Evolutionary conservation across 2,113 vertebrate species (phyloP).

Genomic region (human): DNA sequence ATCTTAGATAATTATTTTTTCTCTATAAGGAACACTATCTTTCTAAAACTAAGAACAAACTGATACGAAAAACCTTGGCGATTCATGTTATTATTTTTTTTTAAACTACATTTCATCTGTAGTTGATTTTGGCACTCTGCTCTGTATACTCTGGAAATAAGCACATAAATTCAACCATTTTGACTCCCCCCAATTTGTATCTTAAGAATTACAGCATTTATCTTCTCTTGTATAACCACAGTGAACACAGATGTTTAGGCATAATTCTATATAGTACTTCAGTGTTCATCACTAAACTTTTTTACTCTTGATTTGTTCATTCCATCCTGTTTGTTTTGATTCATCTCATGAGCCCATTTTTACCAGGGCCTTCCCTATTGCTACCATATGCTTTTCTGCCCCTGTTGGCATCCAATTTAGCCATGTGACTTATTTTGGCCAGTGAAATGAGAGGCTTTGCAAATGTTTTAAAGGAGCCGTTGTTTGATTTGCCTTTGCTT

Average conservation of each 20-base stretch:
- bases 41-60: background rate
- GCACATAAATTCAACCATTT: background rate
- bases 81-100: background rate
- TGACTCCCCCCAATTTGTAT: background rate
- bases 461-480: background rate
- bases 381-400: background rate
- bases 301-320: background rate
- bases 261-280: background rate
- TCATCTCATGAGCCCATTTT: background rate
- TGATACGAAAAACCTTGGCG: background rate
- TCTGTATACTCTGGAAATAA: background rate
- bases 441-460: background rate
- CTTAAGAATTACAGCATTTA: background rate
- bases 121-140: background rate
- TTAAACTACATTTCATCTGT: background rate
- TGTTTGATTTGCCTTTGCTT: background rate
- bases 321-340: background rate
- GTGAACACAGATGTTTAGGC: background rate
- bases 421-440: constrained; percentile 16
- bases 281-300: background rate
- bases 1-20: constrained; percentile 20
- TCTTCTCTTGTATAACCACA: background rate
- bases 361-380: background rate
- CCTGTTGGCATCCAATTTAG: background rate
- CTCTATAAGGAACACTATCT: background rate